Percentiles rank a stretch among this genome's conserved stretches.
These are phyloP conservation scores for Lepidocyrtinus sp. DNA, from an alignment of 2,888 invertebrate species.

Conservation along the genomic window DNA sequence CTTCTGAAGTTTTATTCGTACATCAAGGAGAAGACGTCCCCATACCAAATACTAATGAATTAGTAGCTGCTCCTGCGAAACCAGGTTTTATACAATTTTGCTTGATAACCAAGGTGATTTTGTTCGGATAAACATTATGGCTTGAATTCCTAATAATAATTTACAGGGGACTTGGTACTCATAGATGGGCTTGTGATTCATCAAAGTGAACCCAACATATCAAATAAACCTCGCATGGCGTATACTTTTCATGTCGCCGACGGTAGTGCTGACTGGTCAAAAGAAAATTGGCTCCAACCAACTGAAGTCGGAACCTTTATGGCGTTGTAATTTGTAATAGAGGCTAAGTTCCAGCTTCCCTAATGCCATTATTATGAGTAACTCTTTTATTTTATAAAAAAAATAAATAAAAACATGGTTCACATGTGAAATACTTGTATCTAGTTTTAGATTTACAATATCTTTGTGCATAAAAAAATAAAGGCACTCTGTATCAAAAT, in stretches of 20 bases:
- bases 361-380: too few species aligned
- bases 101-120: not conserved
- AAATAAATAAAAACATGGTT: not conserved
- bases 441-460: not conserved
- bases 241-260: constrained; percentile 97
- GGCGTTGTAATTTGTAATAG: too few species aligned
- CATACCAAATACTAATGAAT: constrained; percentile 78
- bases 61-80: constrained; percentile 84
- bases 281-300: constrained; percentile 90
- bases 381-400: too few species aligned
- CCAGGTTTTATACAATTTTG: constrained; percentile 79
- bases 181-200: constrained; percentile 96
- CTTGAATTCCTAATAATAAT: too few species aligned
- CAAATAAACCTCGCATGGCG: constrained; percentile 87
- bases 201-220: constrained; percentile 89
- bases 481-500: not conserved
- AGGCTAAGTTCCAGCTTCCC: too few species aligned
- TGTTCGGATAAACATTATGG: not conserved
- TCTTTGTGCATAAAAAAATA: constrained; percentile 1
- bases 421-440: not conserved
- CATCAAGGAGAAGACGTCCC: constrained; percentile 77
- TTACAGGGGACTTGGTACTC: constrained; percentile 85
- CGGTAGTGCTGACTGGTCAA: constrained; percentile 81
- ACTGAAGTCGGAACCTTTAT: constrained; percentile 79
- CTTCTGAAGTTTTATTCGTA: constrained; percentile 77